These are phyloP conservation scores for Orycteropus afer DNA, from an alignment of 2,113 vertebrate species.

Conservation along the genomic window DNA sequence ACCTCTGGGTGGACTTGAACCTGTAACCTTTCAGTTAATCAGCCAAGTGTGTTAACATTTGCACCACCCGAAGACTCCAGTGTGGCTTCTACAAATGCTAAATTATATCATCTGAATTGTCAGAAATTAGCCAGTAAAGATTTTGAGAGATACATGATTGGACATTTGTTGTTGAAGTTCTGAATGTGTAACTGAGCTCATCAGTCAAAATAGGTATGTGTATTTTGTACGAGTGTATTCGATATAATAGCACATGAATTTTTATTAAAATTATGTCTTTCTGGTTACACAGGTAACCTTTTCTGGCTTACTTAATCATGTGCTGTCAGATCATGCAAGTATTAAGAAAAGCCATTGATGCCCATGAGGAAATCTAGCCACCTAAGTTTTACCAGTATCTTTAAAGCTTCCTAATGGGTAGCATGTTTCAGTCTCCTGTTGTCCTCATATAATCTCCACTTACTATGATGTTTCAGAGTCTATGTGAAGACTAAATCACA, in stretches of 20 bases:
- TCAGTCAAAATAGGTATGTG: constrained; percentile 13
- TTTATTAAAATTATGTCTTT: not conserved
- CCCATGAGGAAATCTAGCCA: not conserved
- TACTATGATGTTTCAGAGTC: not conserved
- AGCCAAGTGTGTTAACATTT: not conserved
- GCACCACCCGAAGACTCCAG: not conserved
- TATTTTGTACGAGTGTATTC: not conserved
- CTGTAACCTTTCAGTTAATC: not conserved
- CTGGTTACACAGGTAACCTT: not conserved
- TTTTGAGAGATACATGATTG: not conserved
- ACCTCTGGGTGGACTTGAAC: not conserved
- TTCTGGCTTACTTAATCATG: not conserved
- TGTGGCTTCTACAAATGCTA: not conserved
- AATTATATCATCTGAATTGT: not conserved
- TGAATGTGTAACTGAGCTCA: not conserved
- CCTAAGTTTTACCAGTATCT: not conserved
- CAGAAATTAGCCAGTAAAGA: not conserved
- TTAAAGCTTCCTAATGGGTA: not conserved
- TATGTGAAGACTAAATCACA: not conserved
- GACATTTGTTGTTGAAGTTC: constrained; percentile 21
- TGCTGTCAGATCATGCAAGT: not conserved
- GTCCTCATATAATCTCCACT: not conserved
- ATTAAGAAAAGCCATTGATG: not conserved
- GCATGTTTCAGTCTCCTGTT: not conserved
- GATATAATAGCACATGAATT: not conserved